Evolutionary conservation across 64 coral and sea anemone genomes (phyloP).

Genomic region (Acropora yongei): DNA sequence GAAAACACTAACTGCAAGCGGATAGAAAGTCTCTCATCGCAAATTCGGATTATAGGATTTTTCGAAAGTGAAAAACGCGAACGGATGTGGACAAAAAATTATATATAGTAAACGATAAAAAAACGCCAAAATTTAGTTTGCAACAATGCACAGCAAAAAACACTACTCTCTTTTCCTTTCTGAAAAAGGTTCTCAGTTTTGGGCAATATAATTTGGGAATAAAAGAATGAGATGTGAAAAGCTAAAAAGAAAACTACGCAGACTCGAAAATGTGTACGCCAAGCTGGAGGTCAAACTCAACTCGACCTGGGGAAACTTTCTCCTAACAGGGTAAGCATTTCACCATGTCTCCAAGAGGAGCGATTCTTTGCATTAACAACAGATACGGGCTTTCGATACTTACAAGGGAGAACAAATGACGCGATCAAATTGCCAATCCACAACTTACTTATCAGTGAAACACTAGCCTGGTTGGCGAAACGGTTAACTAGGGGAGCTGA

Average conservation of each 20-base stretch:
- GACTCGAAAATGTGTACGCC: neutral
- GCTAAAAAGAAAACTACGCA: neutral
- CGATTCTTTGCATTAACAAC: too few species aligned
- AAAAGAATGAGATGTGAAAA: neutral
- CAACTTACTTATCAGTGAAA: constrained; percentile 35
- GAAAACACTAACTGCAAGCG: neutral
- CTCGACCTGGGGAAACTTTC: neutral
- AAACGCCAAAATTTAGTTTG: too few species aligned
- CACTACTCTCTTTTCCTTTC: too few species aligned
- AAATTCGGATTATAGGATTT: too few species aligned
- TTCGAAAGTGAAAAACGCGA: too few species aligned
- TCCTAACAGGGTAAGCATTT: neutral
- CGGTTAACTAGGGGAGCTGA: constrained; percentile 19
- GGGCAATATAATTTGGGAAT: neutral
- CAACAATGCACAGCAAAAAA: too few species aligned
- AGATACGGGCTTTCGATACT: neutral
- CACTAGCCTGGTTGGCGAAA: neutral
- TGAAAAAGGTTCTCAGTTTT: too few species aligned
- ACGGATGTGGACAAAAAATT: too few species aligned
- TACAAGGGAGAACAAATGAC: neutral
- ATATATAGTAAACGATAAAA: too few species aligned
- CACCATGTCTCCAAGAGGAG: neutral
- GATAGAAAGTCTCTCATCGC: neutral
- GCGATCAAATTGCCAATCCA: constrained; percentile 40
- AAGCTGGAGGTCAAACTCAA: neutral